These are phyloP conservation scores for Dolichomitus sp. DNA, from an alignment of 2,888 invertebrate species.

Conservation along the genomic window DNA sequence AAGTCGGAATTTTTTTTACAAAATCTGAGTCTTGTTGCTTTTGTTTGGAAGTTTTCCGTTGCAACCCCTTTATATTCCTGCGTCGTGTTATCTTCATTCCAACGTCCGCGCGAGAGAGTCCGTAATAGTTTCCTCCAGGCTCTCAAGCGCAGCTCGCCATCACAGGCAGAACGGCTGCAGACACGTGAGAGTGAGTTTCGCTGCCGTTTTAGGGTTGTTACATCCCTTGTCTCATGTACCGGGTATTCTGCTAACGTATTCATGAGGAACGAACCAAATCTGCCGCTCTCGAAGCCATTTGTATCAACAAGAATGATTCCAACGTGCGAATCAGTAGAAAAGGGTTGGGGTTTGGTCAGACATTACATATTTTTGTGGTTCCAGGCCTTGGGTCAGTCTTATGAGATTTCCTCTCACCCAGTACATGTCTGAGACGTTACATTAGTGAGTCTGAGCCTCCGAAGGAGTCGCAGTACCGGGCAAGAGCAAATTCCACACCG, in stretches of 20 bases:
- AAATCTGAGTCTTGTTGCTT: neutral
- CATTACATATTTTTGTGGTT: neutral
- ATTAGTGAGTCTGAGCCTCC: neutral
- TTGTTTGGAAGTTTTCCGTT: slow-evolving; percentile 3
- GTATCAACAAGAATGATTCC: neutral
- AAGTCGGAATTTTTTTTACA: too few species aligned
- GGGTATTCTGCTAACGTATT: slow-evolving; percentile 46
- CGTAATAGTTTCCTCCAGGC: slow-evolving; percentile 78
- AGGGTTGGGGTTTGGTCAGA: slow-evolving; percentile 5
- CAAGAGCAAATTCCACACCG: slow-evolving; percentile 4
- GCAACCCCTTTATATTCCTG: slow-evolving; percentile 21
- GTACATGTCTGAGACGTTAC: neutral
- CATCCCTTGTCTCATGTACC: slow-evolving; percentile 54
- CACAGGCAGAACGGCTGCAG: slow-evolving; percentile 20
- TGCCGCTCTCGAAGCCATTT: neutral
- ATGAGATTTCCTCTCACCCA: slow-evolving; percentile 4
- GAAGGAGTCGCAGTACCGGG: neutral
- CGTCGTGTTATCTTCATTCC: slow-evolving; percentile 46
- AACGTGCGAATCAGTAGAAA: neutral
- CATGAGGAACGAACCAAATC: neutral
- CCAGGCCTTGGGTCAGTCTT: too few species aligned
- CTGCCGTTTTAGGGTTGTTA: slow-evolving; percentile 45
- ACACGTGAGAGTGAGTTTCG: slow-evolving; percentile 18
- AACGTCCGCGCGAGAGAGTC: slow-evolving; percentile 58
- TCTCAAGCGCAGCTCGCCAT: slow-evolving; percentile 64